Evolutionary conservation across 2,113 vertebrate genomes (phyloP).

Genomic region (Callorhinus ursinus): DNA sequence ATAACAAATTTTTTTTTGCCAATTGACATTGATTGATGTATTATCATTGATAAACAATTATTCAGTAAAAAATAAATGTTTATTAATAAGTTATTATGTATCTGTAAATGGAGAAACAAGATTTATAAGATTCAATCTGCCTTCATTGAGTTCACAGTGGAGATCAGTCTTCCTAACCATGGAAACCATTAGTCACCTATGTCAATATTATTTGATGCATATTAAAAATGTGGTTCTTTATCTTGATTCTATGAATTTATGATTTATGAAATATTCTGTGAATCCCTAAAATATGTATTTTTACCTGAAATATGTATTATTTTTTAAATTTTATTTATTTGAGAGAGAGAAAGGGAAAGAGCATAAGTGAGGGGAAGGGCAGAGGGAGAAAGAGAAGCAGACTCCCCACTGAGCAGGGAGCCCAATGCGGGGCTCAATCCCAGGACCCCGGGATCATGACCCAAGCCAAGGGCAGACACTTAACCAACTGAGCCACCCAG

Average conservation of each 20-base stretch:
- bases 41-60: background rate
- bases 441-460: no score
- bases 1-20: background rate
- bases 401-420: no score
- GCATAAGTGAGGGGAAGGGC: no score
- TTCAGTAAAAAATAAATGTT: background rate
- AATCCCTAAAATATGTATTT: background rate
- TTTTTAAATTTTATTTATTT: background rate
- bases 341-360: no score
- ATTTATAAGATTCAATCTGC: background rate
- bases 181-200: background rate
- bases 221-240: background rate
- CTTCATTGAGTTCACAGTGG: background rate
- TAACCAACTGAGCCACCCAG: no score
- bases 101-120: background rate
- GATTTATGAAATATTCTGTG: background rate
- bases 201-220: background rate
- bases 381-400: no score
- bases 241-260: background rate
- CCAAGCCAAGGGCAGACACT: no score
- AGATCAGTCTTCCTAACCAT: background rate
- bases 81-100: background rate
- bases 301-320: background rate
- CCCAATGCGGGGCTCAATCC: no score
- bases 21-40: background rate